phyloP scores from a whole-genome alignment of 2,888 invertebrate species.

The Calameuta idolon region DNA sequence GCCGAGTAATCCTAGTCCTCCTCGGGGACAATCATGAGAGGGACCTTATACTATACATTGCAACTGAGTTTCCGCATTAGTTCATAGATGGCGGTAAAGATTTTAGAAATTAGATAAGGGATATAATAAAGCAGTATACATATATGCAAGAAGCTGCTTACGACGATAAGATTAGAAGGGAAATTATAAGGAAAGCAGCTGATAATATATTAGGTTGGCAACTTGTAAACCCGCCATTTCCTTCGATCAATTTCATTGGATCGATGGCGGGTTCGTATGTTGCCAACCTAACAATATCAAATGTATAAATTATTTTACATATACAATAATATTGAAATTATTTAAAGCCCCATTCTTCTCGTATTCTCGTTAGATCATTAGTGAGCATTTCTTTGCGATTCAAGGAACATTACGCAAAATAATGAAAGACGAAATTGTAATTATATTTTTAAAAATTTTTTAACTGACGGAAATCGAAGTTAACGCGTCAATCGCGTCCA shows the following conservation, averaged over 20 bases:
- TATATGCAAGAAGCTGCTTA: not conserved
- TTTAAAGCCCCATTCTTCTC: not conserved
- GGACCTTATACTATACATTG: not conserved
- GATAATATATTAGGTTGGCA: too few species aligned
- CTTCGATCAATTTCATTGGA: too few species aligned
- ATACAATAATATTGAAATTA: too few species aligned
- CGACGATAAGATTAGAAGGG: not conserved
- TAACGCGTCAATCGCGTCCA: not conserved
- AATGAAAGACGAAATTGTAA: not conserved
- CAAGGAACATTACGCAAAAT: not conserved
- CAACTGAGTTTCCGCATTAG: not conserved
- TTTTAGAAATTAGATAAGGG: not conserved
- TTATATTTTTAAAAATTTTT: not conserved
- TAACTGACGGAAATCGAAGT: not conserved
- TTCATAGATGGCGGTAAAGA: not conserved
- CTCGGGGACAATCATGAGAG: conserved; percentile 22
- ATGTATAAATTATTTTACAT: too few species aligned
- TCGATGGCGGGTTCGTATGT: too few species aligned
- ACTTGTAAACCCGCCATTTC: too few species aligned
- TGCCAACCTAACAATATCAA: too few species aligned
- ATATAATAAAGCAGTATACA: not conserved
- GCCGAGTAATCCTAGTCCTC: conserved; percentile 29
- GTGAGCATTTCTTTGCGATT: not conserved
- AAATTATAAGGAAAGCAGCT: not conserved
- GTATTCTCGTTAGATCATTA: not conserved